A percentile compares a stretch with the other conserved stretches of the same genome.
Conservation (phyloP, 2,888 invertebrate genomes). For the Pilophorus perplexus region DNA sequence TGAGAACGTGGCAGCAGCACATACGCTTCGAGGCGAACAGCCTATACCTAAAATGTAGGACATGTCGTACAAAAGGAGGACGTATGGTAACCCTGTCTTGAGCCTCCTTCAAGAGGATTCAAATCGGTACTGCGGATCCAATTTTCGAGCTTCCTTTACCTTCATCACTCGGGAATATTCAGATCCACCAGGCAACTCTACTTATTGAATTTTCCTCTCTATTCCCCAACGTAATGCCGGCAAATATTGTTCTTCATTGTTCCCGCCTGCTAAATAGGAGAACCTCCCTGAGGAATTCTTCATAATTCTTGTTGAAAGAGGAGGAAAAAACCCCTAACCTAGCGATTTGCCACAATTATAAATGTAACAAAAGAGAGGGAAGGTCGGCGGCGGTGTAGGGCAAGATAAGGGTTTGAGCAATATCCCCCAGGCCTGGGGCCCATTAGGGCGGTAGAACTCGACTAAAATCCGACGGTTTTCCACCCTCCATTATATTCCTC, state of each 20-base stretch:
- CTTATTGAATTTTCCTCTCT: conserved; percentile 1
- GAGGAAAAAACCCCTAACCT: neutral
- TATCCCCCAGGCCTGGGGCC: conserved; percentile 5
- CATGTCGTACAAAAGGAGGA: too few relatives aligned
- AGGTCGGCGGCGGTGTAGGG: conserved; percentile 7
- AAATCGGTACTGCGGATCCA: too few relatives aligned
- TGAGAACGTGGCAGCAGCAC: too few relatives aligned
- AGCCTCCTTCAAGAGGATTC: too few relatives aligned
- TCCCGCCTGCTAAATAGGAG: too few relatives aligned
- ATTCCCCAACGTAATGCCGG: neutral
- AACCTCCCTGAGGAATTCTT: neutral
- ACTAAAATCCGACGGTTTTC: conserved; percentile 14
- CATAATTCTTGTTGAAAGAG: neutral
- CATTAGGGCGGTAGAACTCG: conserved; percentile 8
- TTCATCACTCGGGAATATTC: too few relatives aligned
- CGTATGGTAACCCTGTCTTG: too few relatives aligned
- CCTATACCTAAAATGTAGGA: too few relatives aligned
- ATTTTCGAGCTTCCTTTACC: too few relatives aligned
- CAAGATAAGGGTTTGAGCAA: conserved; percentile 16
- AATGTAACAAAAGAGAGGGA: conserved; percentile 22
- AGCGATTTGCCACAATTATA: conserved; percentile 23
- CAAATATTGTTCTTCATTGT: too few relatives aligned
- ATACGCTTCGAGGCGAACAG: too few relatives aligned
- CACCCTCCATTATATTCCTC: neutral
- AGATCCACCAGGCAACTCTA: too few relatives aligned